Evolutionary conservation across 2,888 invertebrate species (phyloP), one percentile per base, ranked within the genome.

Genomic region (Loripinus fragilis): DNA sequence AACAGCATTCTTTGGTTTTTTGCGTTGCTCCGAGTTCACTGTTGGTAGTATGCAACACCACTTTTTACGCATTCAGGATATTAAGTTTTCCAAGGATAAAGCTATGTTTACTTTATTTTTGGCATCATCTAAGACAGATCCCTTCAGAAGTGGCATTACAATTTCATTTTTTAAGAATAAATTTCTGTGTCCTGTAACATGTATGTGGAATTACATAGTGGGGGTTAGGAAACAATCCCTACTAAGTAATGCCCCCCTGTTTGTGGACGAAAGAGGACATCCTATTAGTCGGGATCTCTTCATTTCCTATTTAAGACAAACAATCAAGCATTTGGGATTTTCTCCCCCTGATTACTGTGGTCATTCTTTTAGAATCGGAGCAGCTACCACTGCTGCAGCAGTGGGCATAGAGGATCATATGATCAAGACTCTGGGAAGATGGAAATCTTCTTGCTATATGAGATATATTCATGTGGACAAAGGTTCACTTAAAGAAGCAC

Each of bases 11-110:
- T 45, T 67, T 45, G 50, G 73, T 15, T 73, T 73, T 52, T n/a
- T 73, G 12, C 25, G 73, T 8, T 73, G 73, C 42, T 48, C 66
- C 17, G 73, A 73, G 42, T 73, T 73, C n/a, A 73, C 73, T 5
- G 41, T 52, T n/a, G n/a, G n/a, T n/a, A n/a, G n/a, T n/a, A n/a
- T n/a, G n/a, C n/a, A n/a, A n/a, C n/a, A n/a, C n/a, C 48, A 48
- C 17, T 0, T 23, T 20, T 3, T n/a, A 2, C 17, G n/a, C n/a
- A n/a, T n/a, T n/a, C n/a, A n/a, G n/a, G n/a, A n/a, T n/a, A n/a
- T n/a, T n/a, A n/a, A n/a, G n/a, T n/a, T n/a, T n/a, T n/a, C n/a
- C n/a, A n/a, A n/a, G n/a, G n/a, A n/a, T n/a, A n/a, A n/a, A n/a
- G n/a, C n/a, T n/a, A n/a, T n/a, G n/a, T n/a, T n/a, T n/a, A n/a